Percentiles rank a stretch among this genome's conserved stretches.
phyloP scores from a whole-genome alignment of 1,140 invertebrate species.

The Paracyclopina nana region DNA sequence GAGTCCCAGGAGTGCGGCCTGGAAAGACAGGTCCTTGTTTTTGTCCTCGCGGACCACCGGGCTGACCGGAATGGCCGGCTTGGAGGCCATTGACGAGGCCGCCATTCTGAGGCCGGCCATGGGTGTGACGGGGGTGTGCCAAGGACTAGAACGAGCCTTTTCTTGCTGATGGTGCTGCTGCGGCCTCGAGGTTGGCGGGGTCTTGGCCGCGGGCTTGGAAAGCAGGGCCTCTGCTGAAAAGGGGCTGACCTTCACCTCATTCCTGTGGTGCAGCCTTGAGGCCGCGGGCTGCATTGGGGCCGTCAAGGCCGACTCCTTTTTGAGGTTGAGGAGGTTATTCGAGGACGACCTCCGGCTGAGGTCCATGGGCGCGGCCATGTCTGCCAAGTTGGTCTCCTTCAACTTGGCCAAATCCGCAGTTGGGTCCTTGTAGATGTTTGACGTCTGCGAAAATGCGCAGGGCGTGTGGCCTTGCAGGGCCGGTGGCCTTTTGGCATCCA shows the following conservation, averaged over 20 bases:
- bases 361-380: no score
- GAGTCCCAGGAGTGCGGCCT: conserved; percentile 2
- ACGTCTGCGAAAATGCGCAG: conserved; percentile 14
- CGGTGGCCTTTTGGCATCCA: conserved; percentile 9
- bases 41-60: conserved; percentile 2
- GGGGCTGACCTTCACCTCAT: conserved; percentile 1
- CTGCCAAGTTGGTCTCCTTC: not conserved
- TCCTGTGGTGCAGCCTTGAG: not conserved
- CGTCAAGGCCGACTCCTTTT: not conserved
- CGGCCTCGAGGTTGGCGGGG: not conserved
- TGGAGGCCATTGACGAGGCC: not conserved
- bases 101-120: not conserved
- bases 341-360: no score
- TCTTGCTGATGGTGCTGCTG: not conserved
- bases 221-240: conserved; percentile 10
- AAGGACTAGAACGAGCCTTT: conserved; percentile 6
- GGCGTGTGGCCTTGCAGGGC: conserved; percentile 9
- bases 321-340: no score
- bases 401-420: not conserved
- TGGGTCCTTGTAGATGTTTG: conserved; percentile 9
- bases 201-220: conserved; percentile 4
- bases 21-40: not conserved
- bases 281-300: not conserved
- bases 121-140: conserved; percentile 6
- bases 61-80: conserved; percentile 11